A percentile compares a stretch with the other conserved stretches of the same genome.
These are phyloP conservation scores for Drosophila oshimai DNA, from an alignment of 1,140 invertebrate genomes.

Conservation along the genomic window DNA sequence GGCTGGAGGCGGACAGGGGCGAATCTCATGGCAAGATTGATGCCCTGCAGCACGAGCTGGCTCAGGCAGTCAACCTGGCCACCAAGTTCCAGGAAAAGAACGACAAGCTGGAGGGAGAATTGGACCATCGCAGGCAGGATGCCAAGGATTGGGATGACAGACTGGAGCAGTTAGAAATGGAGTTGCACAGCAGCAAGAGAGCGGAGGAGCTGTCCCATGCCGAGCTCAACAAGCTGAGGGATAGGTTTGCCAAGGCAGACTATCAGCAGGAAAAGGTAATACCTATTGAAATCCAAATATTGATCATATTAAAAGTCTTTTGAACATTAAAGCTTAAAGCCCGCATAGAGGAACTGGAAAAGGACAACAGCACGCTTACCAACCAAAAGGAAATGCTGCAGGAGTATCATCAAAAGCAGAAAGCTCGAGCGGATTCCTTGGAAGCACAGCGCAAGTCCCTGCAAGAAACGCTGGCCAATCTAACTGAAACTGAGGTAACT, in stretches of 20 bases:
- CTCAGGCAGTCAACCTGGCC: slow-evolving; percentile 64
- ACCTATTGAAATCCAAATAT: not conserved
- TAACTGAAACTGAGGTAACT: slow-evolving; percentile 73
- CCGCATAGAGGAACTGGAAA: slow-evolving; percentile 62
- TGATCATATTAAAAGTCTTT: not conserved
- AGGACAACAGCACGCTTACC: slow-evolving; percentile 53
- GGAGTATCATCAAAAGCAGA: slow-evolving; percentile 78
- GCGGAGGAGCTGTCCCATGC: slow-evolving; percentile 60
- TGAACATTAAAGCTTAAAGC: slow-evolving; percentile 42
- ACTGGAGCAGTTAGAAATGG: slow-evolving; percentile 67
- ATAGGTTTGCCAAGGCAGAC: slow-evolving; percentile 67
- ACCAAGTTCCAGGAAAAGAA: slow-evolving; percentile 77
- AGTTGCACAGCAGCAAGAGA: slow-evolving; percentile 57
- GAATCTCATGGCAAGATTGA: slow-evolving; percentile 50
- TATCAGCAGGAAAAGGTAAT: slow-evolving; percentile 73
- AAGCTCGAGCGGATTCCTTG: slow-evolving; percentile 57
- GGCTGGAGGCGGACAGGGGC: slow-evolving; percentile 59
- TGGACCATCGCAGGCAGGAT: slow-evolving; percentile 29
- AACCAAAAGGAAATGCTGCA: slow-evolving; percentile 77
- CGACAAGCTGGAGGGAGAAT: slow-evolving; percentile 65
- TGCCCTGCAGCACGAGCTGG: slow-evolving; percentile 65
- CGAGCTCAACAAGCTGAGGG: slow-evolving; percentile 73
- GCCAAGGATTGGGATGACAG: slow-evolving; percentile 37
- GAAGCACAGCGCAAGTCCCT: slow-evolving; percentile 68
- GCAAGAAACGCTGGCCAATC: slow-evolving; percentile 62